Percentiles rank a stretch among this genome's conserved stretches.
Conservation (phyloP, 2,113 vertebrate genomes). For the Planiliza haematocheilus region DNA sequence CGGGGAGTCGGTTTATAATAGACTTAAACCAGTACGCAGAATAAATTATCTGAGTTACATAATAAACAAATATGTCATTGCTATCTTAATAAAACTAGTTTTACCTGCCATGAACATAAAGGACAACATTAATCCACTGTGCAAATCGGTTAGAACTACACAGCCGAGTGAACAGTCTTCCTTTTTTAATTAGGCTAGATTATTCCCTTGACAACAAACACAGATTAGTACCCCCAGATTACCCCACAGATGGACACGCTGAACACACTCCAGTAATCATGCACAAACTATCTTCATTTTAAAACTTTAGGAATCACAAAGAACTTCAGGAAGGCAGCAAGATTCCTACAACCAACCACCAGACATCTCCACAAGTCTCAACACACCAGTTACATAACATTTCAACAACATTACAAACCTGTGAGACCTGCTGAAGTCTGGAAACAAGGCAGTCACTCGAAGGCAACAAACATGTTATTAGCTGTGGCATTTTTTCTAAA, state of each 20-base stretch:
- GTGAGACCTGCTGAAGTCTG: conserved; percentile 53
- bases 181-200: conserved; percentile 17
- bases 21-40: conserved; percentile 42
- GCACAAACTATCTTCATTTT: conserved; percentile 4
- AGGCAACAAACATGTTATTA: conserved; percentile 55
- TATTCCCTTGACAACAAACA: conserved; percentile 11
- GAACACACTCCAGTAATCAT: conserved; percentile 10
- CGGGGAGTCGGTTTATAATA: conserved; percentile 62
- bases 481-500: conserved; percentile 67
- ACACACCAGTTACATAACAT: conserved; percentile 37
- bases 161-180: neutral
- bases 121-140: neutral
- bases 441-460: conserved; percentile 65
- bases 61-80: conserved; percentile 8
- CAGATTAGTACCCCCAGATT: conserved; percentile 10
- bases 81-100: conserved; percentile 4
- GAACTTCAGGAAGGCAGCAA: neutral
- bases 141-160: neutral
- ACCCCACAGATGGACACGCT: conserved; percentile 30
- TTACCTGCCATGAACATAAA: neutral
- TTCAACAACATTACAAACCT: conserved; percentile 61
- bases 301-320: conserved; percentile 20
- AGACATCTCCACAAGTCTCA: conserved; percentile 20
- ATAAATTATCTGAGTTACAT: conserved; percentile 16
- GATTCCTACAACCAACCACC: neutral